phyloP scores from a whole-genome alignment of 2,888 invertebrate genomes.

The Anthrax anthrax region DNA sequence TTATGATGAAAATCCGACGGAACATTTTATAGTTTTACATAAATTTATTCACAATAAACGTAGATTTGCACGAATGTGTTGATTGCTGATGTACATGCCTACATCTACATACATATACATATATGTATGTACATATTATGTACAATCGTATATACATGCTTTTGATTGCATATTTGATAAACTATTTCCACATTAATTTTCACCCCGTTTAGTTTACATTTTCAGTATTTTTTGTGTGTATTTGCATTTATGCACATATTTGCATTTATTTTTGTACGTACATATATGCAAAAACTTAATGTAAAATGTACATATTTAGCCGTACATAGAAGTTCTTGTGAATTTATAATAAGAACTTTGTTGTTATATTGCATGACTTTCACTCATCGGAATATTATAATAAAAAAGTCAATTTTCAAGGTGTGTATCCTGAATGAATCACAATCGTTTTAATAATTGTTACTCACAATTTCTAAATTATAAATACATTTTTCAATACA shows the following conservation, averaged over 20 bases:
- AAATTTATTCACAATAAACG: too few relatives aligned
- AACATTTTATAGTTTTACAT: too few relatives aligned
- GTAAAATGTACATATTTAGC: too few relatives aligned
- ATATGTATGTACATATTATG: too few relatives aligned
- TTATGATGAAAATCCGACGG: too few relatives aligned
- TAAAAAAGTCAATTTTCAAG: too few relatives aligned
- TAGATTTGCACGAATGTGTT: too few relatives aligned
- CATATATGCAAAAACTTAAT: too few relatives aligned
- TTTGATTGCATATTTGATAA: not conserved
- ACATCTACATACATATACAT: too few relatives aligned
- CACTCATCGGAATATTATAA: not conserved
- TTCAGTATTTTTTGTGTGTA: not conserved
- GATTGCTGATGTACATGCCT: too few relatives aligned
- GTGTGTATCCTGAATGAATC: not conserved
- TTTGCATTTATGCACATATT: not conserved
- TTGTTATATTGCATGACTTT: not conserved
- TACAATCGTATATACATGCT: not conserved
- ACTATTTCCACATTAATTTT: not conserved
- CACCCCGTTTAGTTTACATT: not conserved
- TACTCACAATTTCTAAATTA: too few relatives aligned
- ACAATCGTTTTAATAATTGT: not conserved
- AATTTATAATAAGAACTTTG: not conserved
- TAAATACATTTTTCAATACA: too few relatives aligned
- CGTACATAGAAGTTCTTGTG: not conserved
- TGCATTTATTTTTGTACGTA: not conserved